Evolutionary conservation across 2,797 vertebrate genomes (phyloP).

Genomic region (Brotula barbata): DNA sequence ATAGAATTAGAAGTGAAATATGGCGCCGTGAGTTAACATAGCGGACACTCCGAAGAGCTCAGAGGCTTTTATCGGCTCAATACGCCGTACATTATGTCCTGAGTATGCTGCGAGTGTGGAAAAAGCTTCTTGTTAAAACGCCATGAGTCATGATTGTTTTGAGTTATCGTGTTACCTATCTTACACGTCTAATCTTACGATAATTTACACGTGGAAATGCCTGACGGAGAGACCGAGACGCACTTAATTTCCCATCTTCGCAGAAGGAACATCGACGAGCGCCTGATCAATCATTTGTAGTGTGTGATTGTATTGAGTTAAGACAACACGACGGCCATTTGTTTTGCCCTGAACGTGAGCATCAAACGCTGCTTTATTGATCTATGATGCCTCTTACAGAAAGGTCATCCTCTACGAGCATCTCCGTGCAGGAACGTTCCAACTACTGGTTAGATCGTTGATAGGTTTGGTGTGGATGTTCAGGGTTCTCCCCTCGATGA

Average conservation of each 20-base stretch:
- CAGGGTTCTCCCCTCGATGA: too few relatives aligned
- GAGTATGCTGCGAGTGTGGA: constrained; percentile 20
- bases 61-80: constrained; percentile 25
- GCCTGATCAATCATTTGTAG: constrained; percentile 29
- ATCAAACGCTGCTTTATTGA: constrained; percentile 20
- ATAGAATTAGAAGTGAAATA: constrained; percentile 12
- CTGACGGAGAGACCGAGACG: neutral
- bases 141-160: constrained; percentile 5
- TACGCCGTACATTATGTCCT: constrained; percentile 23
- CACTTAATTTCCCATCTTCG: neutral
- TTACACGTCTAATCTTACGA: constrained; percentile 1
- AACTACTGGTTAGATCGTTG: too few relatives aligned
- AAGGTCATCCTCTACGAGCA: constrained; percentile 29
- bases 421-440: too few relatives aligned
- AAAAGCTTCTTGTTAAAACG: constrained; percentile 32
- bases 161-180: neutral
- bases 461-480: too few relatives aligned
- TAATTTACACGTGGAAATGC: constrained; percentile 10
- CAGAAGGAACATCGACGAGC: neutral
- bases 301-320: constrained; percentile 7
- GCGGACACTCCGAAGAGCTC: neutral
- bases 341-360: constrained; percentile 31
- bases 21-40: constrained; percentile 4
- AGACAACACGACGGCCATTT: neutral
- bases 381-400: constrained; percentile 10